Conservation (phyloP, 2,888 invertebrate genomes). For the Cynaeus angustus region DNA sequence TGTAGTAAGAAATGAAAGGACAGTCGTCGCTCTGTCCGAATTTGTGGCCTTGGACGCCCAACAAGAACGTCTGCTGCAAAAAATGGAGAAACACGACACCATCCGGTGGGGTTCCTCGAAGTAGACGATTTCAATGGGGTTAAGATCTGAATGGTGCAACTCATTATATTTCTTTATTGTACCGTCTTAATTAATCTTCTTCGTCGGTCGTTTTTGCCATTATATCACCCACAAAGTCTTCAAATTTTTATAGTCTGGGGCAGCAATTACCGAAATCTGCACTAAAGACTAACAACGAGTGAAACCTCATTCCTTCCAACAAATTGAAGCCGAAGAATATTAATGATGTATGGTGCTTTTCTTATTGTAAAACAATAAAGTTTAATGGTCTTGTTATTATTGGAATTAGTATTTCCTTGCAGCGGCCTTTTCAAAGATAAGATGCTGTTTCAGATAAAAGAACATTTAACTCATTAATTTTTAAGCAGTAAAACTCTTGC, state of each 20-base stretch:
- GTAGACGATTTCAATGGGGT: constrained; percentile 33
- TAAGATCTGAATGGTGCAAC: constrained; percentile 12
- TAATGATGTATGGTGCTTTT: constrained; percentile 11
- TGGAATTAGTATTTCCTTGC: not conserved
- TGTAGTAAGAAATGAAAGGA: too few relatives aligned
- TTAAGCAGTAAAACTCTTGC: constrained; percentile 11
- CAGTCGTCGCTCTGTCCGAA: constrained; percentile 7
- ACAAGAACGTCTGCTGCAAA: constrained; percentile 25
- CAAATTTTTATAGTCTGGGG: constrained; percentile 2
- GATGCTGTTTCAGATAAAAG: not conserved
- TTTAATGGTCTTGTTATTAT: constrained; percentile 12
- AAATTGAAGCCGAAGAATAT: constrained; percentile 10
- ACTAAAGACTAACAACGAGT: not conserved
- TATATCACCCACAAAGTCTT: not conserved
- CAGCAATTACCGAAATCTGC: not conserved
- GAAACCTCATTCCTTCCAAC: too few relatives aligned
- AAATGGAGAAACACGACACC: constrained; percentile 34
- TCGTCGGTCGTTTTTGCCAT: not conserved
- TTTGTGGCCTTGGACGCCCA: constrained; percentile 32
- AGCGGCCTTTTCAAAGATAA: constrained; percentile 8
- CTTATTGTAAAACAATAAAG: constrained; percentile 24
- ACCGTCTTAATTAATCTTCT: constrained; percentile 23
- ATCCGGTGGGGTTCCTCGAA: constrained; percentile 41
- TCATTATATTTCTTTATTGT: constrained; percentile 25
- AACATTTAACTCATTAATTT: constrained; percentile 1